Evolutionary conservation across 2,113 vertebrate genomes (phyloP), one percentile per base, ranked within the genome.

Genomic region (Ameiurus melas): DNA sequence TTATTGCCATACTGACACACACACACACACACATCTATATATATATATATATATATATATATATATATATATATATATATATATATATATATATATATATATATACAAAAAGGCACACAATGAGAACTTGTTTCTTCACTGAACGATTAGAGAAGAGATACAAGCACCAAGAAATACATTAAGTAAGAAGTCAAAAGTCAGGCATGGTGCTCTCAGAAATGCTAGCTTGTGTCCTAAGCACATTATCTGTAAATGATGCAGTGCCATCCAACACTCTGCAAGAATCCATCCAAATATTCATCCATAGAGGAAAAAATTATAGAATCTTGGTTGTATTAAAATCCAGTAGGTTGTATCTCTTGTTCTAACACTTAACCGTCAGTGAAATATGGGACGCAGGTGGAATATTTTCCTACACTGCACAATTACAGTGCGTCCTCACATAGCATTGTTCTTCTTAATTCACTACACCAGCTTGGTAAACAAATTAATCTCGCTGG

Each of bases 401-500:
- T 71, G 47, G 84, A 82, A 91, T 92, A 95, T 93, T 91, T 90
- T 92, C 92, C 93, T 87, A 89, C 92, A 94, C 94, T 51, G 62
- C 58, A 68, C 94, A 95, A 94, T 95, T 84, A 87, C 58, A 39
- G 33, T 30, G 84, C 73, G 51, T 84, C 60, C 73, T 55, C 51
- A 55, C 78, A 64, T 66, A 78, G 93, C 92, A 87, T 91, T 87
- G 89, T 93, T 94, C 62, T 82, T 91, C 92, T 93, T 94, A 93
- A 93, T 93, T 90, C 92, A 93, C 93, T 92, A 92, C 88, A 92
- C 91, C 92, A 92, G 91, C 89, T 90, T 90, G 93, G 94, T 95
- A 95, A 95, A 96, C 94, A 95, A 94, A 95, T 95, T 92, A 94
- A 94, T 95, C 90, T 93, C 92, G 84, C 92, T 88, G 80, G 92